Percentiles rank a stretch among this genome's conserved stretches.
These are phyloP conservation scores for Avahi laniger DNA, from an alignment of 2,797 vertebrate genomes.

Conservation along the genomic window DNA sequence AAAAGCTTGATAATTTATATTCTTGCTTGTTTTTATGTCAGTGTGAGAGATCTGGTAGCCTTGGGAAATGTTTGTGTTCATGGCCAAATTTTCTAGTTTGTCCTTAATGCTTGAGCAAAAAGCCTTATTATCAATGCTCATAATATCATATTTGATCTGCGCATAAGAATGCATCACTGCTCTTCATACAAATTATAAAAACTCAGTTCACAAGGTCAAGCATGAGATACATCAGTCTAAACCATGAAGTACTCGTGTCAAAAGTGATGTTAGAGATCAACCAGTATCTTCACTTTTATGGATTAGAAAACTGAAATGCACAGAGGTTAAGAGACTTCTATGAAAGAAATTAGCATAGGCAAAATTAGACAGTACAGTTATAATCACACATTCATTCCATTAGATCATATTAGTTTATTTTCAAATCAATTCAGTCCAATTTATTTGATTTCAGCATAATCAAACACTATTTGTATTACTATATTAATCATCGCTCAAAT, in stretches of 20 bases:
- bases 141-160: not conserved
- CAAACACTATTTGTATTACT: not conserved
- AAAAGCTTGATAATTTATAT: conserved; percentile 7
- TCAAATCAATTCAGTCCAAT: not conserved
- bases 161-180: not conserved
- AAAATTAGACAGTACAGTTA: not conserved
- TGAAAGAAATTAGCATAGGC: not conserved
- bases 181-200: conserved; percentile 8
- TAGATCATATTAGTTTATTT: not conserved
- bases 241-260: not conserved
- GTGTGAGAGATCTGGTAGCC: not conserved
- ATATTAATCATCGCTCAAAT: not conserved
- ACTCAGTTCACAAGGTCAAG: not conserved
- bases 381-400: not conserved
- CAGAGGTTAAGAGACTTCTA: not conserved
- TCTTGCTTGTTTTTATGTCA: not conserved
- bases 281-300: not conserved
- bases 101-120: not conserved
- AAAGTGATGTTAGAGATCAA: not conserved
- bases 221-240: not conserved
- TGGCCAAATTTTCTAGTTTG: not conserved
- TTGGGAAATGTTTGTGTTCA: not conserved
- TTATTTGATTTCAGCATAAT: not conserved
- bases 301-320: not conserved
- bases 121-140: not conserved